Evolutionary conservation across 2,113 vertebrate genomes (phyloP).

Genomic region (Corythoichthys haematopterus): DNA sequence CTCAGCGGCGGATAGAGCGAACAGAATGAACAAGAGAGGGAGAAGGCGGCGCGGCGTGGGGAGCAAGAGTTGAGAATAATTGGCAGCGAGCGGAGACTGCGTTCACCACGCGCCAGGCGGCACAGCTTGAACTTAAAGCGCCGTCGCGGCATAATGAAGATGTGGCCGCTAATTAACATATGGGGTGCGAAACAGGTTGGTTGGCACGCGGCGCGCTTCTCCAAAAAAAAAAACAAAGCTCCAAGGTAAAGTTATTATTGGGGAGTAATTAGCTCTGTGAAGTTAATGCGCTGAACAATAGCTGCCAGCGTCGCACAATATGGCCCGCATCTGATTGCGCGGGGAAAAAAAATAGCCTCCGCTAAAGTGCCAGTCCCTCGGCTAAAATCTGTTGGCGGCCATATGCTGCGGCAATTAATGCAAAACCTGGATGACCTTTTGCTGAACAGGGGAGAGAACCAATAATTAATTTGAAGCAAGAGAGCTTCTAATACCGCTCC

Average conservation of each 20-base stretch:
- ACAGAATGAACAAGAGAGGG: slow-evolving; percentile 62
- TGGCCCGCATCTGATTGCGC: slow-evolving; percentile 95
- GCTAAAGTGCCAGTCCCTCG: slow-evolving; percentile 93
- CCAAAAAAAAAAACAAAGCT: slow-evolving; percentile 77
- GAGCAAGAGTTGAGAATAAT: slow-evolving; percentile 84
- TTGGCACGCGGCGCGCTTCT: slow-evolving; percentile 86
- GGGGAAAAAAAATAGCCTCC: slow-evolving; percentile 80
- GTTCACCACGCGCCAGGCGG: slow-evolving; percentile 87
- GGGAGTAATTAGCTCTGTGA: slow-evolving; percentile 99
- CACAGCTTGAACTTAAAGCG: slow-evolving; percentile 99
- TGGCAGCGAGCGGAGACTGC: slow-evolving; percentile 85
- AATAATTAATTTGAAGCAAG: slow-evolving; percentile 75
- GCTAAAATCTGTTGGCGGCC: slow-evolving; percentile 97
- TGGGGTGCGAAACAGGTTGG: slow-evolving; percentile 99
- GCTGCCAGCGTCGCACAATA: slow-evolving; percentile 99
- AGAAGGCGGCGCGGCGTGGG: slow-evolving; percentile 50
- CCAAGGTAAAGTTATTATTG: slow-evolving; percentile 99
- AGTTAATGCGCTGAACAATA: slow-evolving; percentile 99
- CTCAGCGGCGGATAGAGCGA: slow-evolving; percentile 43
- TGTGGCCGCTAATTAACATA: slow-evolving; percentile 99
- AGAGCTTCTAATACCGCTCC: slow-evolving; percentile 53
- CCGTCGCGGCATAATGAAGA: slow-evolving; percentile 98
- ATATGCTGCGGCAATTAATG: slow-evolving; percentile 99
- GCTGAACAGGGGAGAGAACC: slow-evolving; percentile 84
- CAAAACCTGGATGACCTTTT: slow-evolving; percentile 92